A percentile compares a stretch with the other conserved stretches of the same genome.
phyloP scores from a whole-genome alignment of 1,140 invertebrate species.

The Araneus ventricosus region DNA sequence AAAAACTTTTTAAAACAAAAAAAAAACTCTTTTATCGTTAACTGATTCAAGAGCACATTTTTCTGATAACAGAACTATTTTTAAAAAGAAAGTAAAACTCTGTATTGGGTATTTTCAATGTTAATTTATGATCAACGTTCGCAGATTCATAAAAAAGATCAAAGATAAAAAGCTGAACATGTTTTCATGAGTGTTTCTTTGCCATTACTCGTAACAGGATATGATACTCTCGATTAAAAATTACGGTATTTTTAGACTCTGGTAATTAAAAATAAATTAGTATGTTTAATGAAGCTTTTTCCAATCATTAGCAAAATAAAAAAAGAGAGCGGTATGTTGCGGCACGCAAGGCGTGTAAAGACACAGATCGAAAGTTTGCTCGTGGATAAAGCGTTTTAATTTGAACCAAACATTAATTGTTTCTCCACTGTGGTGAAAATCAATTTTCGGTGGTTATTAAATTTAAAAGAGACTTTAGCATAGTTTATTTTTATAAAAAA shows the following conservation, averaged over 20 bases:
- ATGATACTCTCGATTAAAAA: conserved; percentile 65
- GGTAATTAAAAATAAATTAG: conserved; percentile 71
- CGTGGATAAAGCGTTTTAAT: conserved; percentile 29
- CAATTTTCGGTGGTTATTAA: conserved; percentile 60
- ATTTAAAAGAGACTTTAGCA: conserved; percentile 23
- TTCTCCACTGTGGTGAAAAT: conserved; percentile 20
- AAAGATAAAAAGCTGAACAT: conserved; percentile 2
- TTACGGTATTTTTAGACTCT: neutral
- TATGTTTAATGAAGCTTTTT: conserved; percentile 69
- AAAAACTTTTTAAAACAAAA: too few species aligned
- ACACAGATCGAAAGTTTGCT: conserved; percentile 15
- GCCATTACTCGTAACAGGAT: conserved; percentile 38
- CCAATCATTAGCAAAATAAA: conserved; percentile 61
- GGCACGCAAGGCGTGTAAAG: neutral
- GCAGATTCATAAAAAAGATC: neutral
- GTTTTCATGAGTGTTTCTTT: conserved; percentile 52
- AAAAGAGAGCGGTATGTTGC: conserved; percentile 24
- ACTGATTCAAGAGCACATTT: too few species aligned
- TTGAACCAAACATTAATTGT: conserved; percentile 55
- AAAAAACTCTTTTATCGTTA: too few species aligned
- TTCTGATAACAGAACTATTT: too few species aligned
- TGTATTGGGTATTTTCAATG: neutral
- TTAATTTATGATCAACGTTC: neutral
- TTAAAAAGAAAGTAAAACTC: too few species aligned
- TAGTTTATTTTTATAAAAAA: conserved; percentile 1